These are phyloP conservation scores for Euspilapteryx auroguttella DNA, from an alignment of 2,888 invertebrate genomes.

Conservation along the genomic window DNA sequence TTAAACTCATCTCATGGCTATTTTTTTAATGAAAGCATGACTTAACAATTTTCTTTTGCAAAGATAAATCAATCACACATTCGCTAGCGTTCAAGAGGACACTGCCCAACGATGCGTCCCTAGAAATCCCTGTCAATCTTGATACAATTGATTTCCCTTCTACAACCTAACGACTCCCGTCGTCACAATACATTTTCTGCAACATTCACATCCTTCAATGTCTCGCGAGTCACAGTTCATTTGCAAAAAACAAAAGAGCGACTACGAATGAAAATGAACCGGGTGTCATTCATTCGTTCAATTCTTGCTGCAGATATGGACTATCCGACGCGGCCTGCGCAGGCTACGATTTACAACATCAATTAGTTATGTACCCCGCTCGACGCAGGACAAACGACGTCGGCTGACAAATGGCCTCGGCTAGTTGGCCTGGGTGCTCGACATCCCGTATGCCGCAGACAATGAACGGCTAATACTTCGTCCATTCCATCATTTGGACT, in stretches of 20 bases:
- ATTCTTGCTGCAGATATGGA: not conserved
- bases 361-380: constrained; percentile 43
- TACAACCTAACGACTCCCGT: too few relatives aligned
- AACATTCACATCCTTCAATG: too few relatives aligned
- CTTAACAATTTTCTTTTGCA: too few relatives aligned
- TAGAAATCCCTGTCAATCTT: too few relatives aligned
- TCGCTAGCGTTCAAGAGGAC: too few relatives aligned
- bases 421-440: constrained; percentile 1
- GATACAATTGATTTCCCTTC: too few relatives aligned
- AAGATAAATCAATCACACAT: too few relatives aligned
- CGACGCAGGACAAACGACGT: constrained; percentile 36
- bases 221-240: too few relatives aligned
- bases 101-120: too few relatives aligned
- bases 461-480: constrained; percentile 6
- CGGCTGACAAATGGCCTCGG: constrained; percentile 28
- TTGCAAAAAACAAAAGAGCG: not conserved
- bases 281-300: not conserved
- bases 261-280: not conserved
- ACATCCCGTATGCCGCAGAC: constrained; percentile 5
- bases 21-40: too few relatives aligned
- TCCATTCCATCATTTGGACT: constrained; percentile 6
- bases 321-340: constrained; percentile 13
- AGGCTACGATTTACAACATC: constrained; percentile 41
- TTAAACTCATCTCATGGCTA: too few relatives aligned
- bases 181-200: too few relatives aligned